phyloP scores from a whole-genome alignment of 2,888 invertebrate genomes.

The Caradrina kadenii region DNA sequence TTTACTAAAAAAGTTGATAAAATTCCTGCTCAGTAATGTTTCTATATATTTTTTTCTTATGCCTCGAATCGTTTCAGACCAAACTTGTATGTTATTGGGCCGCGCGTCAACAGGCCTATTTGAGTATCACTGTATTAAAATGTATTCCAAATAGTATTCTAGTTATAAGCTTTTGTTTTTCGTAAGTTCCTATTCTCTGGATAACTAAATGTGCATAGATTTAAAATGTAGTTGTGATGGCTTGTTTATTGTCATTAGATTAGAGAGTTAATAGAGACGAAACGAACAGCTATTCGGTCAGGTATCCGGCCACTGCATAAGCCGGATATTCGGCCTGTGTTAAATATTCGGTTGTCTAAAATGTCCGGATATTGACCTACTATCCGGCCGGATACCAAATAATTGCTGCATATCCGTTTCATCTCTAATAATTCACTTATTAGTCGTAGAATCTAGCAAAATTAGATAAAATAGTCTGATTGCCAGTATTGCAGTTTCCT shows the following conservation, averaged over 20 bases:
- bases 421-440: slow-evolving; percentile 1
- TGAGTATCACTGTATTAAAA: slow-evolving; percentile 18
- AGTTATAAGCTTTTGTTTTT: slow-evolving; percentile 21
- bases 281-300: neutral
- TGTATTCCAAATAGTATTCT: slow-evolving; percentile 28
- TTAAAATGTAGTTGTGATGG: neutral
- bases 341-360: neutral
- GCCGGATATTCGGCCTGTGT: neutral
- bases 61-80: neutral
- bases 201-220: slow-evolving; percentile 16
- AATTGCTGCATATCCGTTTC: neutral
- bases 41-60: too few relatives aligned
- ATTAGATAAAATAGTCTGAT: slow-evolving; percentile 17
- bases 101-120: neutral
- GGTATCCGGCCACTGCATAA: neutral
- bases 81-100: too few relatives aligned
- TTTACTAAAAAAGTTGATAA: too few relatives aligned
- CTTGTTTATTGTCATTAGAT: slow-evolving; percentile 17
- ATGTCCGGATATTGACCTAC: neutral
- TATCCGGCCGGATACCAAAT: slow-evolving; percentile 2
- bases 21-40: too few relatives aligned
- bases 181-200: slow-evolving; percentile 38
- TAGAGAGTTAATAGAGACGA: neutral
- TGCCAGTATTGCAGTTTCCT: slow-evolving; percentile 13
- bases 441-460: slow-evolving; percentile 13